phyloP scores from a whole-genome alignment of 2,888 invertebrate species.

The Trissonchulus sp. region DNA sequence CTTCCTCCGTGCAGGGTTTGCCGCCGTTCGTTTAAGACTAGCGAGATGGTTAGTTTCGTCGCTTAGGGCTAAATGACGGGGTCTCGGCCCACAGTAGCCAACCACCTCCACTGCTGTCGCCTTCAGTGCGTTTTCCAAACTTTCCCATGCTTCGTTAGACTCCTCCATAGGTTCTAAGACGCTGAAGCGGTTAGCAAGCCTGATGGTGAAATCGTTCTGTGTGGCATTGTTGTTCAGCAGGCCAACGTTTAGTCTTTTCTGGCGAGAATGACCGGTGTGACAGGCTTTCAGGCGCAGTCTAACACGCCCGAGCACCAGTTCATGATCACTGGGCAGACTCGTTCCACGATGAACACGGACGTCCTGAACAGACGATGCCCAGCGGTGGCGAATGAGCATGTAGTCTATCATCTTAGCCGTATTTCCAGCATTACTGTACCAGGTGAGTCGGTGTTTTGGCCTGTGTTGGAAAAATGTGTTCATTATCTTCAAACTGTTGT shows the following conservation, averaged over 20 bases:
- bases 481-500: neutral
- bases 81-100: neutral
- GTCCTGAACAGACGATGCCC: neutral
- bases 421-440: neutral
- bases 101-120: too few relatives aligned
- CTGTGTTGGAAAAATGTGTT: constrained; percentile 1
- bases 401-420: neutral
- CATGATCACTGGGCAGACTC: neutral
- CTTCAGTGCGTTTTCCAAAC: neutral
- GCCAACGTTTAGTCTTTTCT: neutral
- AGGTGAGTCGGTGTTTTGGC: neutral
- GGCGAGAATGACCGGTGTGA: too few relatives aligned
- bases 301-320: neutral
- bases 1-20: neutral
- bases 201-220: neutral
- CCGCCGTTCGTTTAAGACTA: neutral
- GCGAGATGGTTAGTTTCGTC: neutral
- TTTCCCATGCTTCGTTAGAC: neutral
- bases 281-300: neutral
- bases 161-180: too few relatives aligned
- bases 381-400: neutral
- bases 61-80: neutral
- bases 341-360: neutral
- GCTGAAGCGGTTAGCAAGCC: neutral
- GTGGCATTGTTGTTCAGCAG: neutral